These are phyloP conservation scores for Leptopilina drosophilae DNA, from an alignment of 2,888 invertebrate genomes.

Conservation along the genomic window DNA sequence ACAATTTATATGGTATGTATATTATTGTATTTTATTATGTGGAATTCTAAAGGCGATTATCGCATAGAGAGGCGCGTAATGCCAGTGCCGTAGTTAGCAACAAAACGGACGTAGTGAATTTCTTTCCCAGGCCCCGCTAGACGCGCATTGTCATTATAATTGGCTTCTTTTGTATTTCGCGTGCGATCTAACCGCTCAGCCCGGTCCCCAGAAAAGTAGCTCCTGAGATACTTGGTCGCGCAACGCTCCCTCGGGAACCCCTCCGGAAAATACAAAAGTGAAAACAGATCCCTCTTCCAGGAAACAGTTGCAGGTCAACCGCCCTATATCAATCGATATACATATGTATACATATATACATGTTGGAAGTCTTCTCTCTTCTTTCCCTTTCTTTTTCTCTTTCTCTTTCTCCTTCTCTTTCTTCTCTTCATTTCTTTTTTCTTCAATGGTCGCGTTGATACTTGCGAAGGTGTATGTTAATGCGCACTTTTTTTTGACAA, in stretches of 20 bases:
- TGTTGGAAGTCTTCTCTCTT: slow-evolving; percentile 1
- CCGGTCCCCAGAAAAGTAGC: slow-evolving; percentile 57
- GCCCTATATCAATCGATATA: slow-evolving; percentile 45
- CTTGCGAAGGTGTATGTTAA: slow-evolving; percentile 38
- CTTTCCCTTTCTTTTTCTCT: no score
- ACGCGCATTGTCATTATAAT: slow-evolving; percentile 76
- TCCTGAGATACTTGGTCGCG: slow-evolving; percentile 66
- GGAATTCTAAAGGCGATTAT: slow-evolving; percentile 55
- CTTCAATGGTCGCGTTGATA: not conserved
- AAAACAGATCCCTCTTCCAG: slow-evolving; percentile 63
- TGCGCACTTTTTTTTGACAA: not conserved
- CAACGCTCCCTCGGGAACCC: slow-evolving; percentile 71
- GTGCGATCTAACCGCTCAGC: slow-evolving; percentile 70
- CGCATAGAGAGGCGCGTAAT: slow-evolving; percentile 65
- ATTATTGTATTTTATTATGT: slow-evolving; percentile 2
- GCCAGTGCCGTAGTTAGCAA: slow-evolving; percentile 63
- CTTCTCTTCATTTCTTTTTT: not conserved
- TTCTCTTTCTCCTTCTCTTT: no score
- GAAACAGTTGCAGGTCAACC: slow-evolving; percentile 62
- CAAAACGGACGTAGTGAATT: slow-evolving; percentile 71
- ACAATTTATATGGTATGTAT: not conserved
- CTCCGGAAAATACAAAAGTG: slow-evolving; percentile 69
- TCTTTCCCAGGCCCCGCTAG: slow-evolving; percentile 72
- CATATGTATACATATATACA: no score
- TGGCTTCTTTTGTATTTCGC: slow-evolving; percentile 74